Percentiles rank a stretch among this genome's conserved stretches.
These are phyloP conservation scores for Mechanitis mazaeus DNA, from an alignment of 2,888 invertebrate species.

Conservation along the genomic window DNA sequence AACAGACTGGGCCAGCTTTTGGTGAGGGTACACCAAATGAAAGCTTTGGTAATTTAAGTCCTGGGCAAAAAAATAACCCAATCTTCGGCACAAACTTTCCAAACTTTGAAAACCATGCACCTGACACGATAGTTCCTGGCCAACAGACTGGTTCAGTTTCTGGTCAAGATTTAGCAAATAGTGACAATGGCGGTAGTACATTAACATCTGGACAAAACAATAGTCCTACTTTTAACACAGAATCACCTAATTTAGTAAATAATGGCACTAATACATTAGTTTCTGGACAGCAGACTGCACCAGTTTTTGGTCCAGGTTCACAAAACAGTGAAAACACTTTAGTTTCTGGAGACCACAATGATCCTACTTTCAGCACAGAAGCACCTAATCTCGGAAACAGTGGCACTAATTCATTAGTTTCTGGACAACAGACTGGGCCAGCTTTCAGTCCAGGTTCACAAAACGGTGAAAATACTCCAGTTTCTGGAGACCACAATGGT, in stretches of 20 bases:
- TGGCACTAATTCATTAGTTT: background rate
- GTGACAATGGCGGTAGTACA: background rate
- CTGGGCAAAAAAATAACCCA: background rate
- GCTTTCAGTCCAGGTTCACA: conserved; percentile 1
- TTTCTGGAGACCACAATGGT: conserved; percentile 7
- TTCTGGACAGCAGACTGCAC: background rate
- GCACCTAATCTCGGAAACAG: background rate
- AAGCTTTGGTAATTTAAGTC: background rate
- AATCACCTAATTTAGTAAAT: background rate
- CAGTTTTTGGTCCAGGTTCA: conserved; percentile 5
- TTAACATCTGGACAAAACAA: conserved; percentile 3
- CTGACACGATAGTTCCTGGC: conserved; percentile 5
- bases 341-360: conserved; percentile 5
- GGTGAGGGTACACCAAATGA: background rate
- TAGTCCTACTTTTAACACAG: conserved; percentile 1
- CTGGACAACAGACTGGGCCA: conserved; percentile 1
- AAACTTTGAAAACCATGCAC: background rate
- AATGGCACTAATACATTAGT: background rate
- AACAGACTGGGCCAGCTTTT: conserved; percentile 2
- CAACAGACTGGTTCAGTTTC: conserved; percentile 8
- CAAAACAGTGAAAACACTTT: background rate
- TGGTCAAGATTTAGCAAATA: background rate
- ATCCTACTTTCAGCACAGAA: background rate
- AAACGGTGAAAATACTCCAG: background rate
- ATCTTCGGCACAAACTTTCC: background rate